Conservation (phyloP, 2,888 invertebrate genomes). For the Tinea semifulvella region DNA sequence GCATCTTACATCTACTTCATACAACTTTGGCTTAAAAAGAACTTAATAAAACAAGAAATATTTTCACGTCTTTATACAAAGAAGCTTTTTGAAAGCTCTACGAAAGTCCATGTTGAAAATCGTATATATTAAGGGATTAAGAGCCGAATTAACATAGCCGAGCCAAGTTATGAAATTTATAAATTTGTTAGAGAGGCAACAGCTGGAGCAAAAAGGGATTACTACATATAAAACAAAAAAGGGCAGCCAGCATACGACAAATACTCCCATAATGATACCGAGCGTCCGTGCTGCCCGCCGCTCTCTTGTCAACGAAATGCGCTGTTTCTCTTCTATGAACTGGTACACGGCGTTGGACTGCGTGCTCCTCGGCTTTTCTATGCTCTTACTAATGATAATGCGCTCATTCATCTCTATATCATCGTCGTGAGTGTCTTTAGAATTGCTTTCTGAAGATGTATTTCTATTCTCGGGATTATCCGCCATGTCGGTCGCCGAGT, state of each 20-base stretch:
- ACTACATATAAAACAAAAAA: conserved; percentile 97
- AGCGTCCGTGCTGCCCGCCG: conserved; percentile 93
- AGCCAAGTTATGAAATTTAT: conserved; percentile 94
- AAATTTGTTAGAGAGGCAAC: conserved; percentile 81
- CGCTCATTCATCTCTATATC: conserved; percentile 42
- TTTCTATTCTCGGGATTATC: conserved; percentile 48
- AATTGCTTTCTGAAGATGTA: conserved; percentile 58
- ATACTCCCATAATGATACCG: conserved; percentile 97
- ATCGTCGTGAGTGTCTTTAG: conserved; percentile 53
- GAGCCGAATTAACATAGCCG: conserved; percentile 89
- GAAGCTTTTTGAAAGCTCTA: conserved; percentile 84
- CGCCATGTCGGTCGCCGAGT: conserved; percentile 49
- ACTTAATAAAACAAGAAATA: conserved; percentile 4
- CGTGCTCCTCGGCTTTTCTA: conserved; percentile 33
- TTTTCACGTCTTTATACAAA: conserved; percentile 46
- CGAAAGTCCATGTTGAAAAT: conserved; percentile 95
- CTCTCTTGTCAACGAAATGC: conserved; percentile 93
- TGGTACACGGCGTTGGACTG: conserved; percentile 77
- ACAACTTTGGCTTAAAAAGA: conserved; percentile 36
- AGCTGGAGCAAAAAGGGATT: conserved; percentile 84
- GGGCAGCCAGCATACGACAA: conserved; percentile 97
- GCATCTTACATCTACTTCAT: conserved; percentile 1
- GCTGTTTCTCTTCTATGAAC: conserved; percentile 89
- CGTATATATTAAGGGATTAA: conserved; percentile 95
- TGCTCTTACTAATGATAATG: conserved; percentile 32